These are phyloP conservation scores for Andrena cerasifolii DNA, from an alignment of 1,140 invertebrate genomes.

Conservation along the genomic window DNA sequence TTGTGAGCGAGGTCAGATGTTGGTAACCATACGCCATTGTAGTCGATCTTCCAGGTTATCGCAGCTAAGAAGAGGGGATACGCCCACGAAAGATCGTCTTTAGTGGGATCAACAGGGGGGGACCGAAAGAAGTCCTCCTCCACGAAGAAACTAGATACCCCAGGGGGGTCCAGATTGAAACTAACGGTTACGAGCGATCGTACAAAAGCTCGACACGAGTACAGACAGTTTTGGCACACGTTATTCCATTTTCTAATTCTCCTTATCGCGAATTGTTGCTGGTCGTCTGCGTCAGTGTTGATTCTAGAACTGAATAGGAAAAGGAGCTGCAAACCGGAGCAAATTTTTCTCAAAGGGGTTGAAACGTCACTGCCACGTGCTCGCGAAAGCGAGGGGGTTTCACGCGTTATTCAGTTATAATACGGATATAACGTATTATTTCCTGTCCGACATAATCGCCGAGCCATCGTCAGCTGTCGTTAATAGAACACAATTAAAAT, in stretches of 20 bases:
- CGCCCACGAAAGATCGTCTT: conserved; percentile 74
- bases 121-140: conserved; percentile 28
- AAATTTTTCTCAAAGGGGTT: not conserved
- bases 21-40: conserved; percentile 76
- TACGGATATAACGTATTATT: conserved; percentile 2
- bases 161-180: conserved; percentile 6
- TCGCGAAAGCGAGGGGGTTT: not conserved
- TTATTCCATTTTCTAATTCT: not conserved
- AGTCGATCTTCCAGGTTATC: conserved; percentile 61
- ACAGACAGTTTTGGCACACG: not conserved
- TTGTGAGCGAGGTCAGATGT: conserved; percentile 78
- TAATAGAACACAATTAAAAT: conserved; percentile 12
- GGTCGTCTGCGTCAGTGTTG: not conserved
- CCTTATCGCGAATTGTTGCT: not conserved
- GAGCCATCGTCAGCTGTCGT: conserved; percentile 5
- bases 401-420: not conserved
- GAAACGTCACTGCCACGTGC: not conserved
- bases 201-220: too few species aligned
- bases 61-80: conserved; percentile 68
- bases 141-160: conserved; percentile 33
- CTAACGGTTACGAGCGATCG: conserved; percentile 12
- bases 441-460: not conserved
- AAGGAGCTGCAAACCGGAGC: not conserved
- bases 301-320: not conserved
- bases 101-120: conserved; percentile 32